Evolutionary conservation across 2,113 vertebrate species (phyloP).

Genomic region (Syngnathoides biaculeatus): DNA sequence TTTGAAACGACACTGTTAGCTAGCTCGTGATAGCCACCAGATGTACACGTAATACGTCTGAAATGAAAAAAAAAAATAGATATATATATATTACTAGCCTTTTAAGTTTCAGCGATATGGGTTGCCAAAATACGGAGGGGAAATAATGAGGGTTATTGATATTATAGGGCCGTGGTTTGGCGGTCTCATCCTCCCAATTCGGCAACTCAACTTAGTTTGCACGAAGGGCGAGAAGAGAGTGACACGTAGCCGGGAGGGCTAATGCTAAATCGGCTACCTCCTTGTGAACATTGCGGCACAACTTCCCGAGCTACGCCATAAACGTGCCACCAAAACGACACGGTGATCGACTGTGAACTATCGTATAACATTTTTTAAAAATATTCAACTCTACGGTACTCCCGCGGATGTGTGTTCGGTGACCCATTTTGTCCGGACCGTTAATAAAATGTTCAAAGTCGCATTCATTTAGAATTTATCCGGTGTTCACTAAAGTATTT

Average conservation of each 20-base stretch:
- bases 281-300: constrained; percentile 35
- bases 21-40: constrained; percentile 35
- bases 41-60: neutral
- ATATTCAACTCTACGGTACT: neutral
- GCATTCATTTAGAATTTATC: constrained; percentile 31
- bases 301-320: constrained; percentile 24
- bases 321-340: neutral
- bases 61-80: neutral
- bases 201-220: constrained; percentile 66
- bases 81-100: too few species aligned
- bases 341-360: neutral
- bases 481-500: too few species aligned
- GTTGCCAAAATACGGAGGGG: neutral
- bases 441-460: constrained; percentile 30
- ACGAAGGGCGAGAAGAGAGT: constrained; percentile 45
- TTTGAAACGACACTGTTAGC: constrained; percentile 44
- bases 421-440: neutral
- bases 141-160: neutral
- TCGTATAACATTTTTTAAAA: too few species aligned
- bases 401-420: neutral
- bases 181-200: neutral
- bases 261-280: constrained; percentile 33
- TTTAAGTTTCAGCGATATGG: neutral
- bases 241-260: constrained; percentile 73
- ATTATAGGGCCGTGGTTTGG: neutral